phyloP scores from a whole-genome alignment of 2,113 vertebrate species.

The Azemiops feae region DNA sequence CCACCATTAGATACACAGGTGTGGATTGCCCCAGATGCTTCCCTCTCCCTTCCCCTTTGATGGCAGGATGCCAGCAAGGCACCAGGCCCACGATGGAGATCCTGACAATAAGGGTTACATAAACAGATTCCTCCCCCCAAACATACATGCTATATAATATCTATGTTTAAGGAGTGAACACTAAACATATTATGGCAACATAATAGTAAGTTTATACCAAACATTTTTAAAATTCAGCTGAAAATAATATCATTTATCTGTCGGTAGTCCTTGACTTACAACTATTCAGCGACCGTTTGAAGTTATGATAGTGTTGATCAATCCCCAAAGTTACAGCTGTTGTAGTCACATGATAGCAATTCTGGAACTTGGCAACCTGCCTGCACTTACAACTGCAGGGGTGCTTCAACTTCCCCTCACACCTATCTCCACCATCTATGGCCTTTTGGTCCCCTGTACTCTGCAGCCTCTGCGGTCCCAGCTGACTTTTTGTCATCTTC shows the following conservation, averaged over 20 bases:
- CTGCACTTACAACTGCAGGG: background rate
- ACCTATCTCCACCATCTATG: background rate
- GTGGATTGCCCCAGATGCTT: too few species aligned
- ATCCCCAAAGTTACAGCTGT: background rate
- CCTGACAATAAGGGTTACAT: background rate
- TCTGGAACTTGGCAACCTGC: background rate
- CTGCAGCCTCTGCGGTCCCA: background rate
- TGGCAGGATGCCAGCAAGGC: too few species aligned
- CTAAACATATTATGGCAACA: background rate
- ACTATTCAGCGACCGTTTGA: background rate
- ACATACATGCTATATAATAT: background rate
- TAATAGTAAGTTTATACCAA: background rate
- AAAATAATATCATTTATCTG: background rate
- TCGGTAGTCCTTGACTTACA: background rate
- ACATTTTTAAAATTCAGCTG: background rate
- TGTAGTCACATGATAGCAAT: background rate
- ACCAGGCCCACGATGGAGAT: too few species aligned
- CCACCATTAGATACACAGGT: too few species aligned
- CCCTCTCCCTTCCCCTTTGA: too few species aligned
- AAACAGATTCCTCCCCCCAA: background rate
- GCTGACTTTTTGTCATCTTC: background rate
- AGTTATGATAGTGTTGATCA: background rate
- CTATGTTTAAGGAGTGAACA: background rate
- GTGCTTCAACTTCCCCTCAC: background rate
- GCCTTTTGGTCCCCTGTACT: background rate